Evolutionary conservation across 2,113 vertebrate species (phyloP), one percentile per base, ranked within the genome.

Genomic region (Syngnathoides biaculeatus): DNA sequence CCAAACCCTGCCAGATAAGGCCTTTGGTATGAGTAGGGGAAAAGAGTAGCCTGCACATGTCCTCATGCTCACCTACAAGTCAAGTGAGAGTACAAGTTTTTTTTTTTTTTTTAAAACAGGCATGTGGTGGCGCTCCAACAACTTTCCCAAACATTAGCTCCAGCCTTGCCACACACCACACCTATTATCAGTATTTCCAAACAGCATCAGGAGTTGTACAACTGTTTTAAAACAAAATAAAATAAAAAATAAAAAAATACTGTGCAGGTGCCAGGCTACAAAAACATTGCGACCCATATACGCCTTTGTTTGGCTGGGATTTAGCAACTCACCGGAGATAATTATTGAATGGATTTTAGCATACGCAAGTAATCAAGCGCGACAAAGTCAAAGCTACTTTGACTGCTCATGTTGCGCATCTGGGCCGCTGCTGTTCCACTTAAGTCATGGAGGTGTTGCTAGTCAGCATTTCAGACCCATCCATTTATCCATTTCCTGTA

Each of bases 71-170:
- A 78, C 84, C 84, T 80, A 84, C 76, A 83, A 81, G 71, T 78
- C 68, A 85, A 79, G 76, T 60, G 75, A 79, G 72, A 82, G 70
- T 26, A 68, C 71, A 75, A 86, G 82, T 67, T 84, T 79, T 85
- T 82, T 85, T 88, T 82, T 82, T 85, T 84, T 79, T 35, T 35
- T 1, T 35, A 35, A 35, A 74, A 79, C 69, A 80, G 70, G 59
- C 78, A 74, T 66, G 42, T 35, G 71, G 42, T 53, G 68, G 75
- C 78, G 57, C 63, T 67, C 69, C 56, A 19, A 13, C 64, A 20
- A 26, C 45, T 71, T 71, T 43, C 27, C 38, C 60, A 52, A 75
- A 76, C 15, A 24, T 60, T 70, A 74, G 82, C 70, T 52, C 55
- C 73, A 58, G 38, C 69, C 68, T 76, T 72, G 74, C 75, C 72